Conservation (phyloP, 2,797 vertebrate species). For the Microcaecilia unicolor region DNA sequence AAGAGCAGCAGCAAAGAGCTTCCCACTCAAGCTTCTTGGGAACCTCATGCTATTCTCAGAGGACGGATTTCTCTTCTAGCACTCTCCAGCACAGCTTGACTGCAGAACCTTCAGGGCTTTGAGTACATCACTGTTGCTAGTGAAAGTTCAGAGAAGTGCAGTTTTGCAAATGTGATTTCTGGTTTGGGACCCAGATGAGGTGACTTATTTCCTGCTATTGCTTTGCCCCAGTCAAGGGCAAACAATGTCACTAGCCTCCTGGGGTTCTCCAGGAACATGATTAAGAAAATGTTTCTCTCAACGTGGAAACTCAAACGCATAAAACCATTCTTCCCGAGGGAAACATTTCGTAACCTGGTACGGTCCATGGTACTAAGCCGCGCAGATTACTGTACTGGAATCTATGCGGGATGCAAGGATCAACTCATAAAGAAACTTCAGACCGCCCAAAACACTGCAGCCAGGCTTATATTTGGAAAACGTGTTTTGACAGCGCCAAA, state of each 20-base stretch:
- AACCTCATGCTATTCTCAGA: constrained; percentile 9
- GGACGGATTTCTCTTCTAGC: constrained; percentile 13
- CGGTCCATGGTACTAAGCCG: no score
- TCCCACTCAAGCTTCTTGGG: no score
- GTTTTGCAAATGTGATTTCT: background rate
- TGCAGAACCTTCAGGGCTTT: constrained; percentile 19
- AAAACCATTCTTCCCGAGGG: no score
- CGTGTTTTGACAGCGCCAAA: no score
- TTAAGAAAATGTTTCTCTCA: no score
- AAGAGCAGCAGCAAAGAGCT: constrained; percentile 9
- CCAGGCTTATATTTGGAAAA: no score
- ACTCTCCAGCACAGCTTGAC: constrained; percentile 11
- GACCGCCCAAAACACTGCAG: no score
- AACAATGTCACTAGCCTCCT: background rate
- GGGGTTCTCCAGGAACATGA: background rate
- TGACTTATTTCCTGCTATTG: background rate
- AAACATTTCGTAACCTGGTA: no score
- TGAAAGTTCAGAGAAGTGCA: background rate
- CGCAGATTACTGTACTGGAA: no score
- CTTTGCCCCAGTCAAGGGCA: background rate
- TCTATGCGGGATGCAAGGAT: no score
- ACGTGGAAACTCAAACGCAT: no score
- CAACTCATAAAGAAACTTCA: no score
- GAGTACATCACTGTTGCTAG: constrained; percentile 14
- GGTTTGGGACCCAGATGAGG: background rate